Evolutionary conservation across 92 coral and sea anemone genomes (phyloP), one percentile per base, ranked within the genome.

Genomic region (Micromussa lordhowensis): DNA sequence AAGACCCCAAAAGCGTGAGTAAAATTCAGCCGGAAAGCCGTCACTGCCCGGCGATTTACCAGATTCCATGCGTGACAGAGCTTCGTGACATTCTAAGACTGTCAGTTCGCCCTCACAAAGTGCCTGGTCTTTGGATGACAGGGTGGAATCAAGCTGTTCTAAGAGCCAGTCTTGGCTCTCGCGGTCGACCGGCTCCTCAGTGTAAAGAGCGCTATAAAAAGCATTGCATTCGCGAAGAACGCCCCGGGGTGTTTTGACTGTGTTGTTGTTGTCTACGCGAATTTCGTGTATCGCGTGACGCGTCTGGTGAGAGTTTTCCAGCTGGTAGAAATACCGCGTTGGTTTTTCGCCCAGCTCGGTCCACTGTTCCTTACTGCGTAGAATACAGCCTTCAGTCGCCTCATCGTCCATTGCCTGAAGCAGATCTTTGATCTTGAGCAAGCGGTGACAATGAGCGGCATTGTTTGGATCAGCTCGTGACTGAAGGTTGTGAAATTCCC

Each of bases 91-190:
- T n/a, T n/a, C n/a, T n/a, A n/a, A n/a, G n/a, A n/a, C n/a, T n/a
- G 82, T 66, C 31, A 83, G 70, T 18, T 38, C 49, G 0, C 89
- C 86, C 55, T 91, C 94, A 12, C 88, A 83, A 13, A 16, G 59
- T 4, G 34, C 31, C 3, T 36, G 34, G 2, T 87, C 82, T 26
- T 29, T 83, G 19, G 28, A 77, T 8, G 81, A 29, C 61, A 91
- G 68, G 0, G 36, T 2, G 0, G 12, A 26, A 5, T 88, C 83
- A 0, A 87, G 53, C 2, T 69, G 24, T 21, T 48, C 30, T 0
- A 86, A 68, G 40, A 90, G 75, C 77, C 76, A 80, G 87, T 86
- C 87, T 30, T 86, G 90, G 11, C 58, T 21, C 4, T 32, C 1
- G 8, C 11, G 18, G 31, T 86, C 83, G 22, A 74, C 21, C 4